Evolutionary conservation across 2,113 vertebrate genomes (phyloP).

Genomic region (Amblyopsis rosae): DNA sequence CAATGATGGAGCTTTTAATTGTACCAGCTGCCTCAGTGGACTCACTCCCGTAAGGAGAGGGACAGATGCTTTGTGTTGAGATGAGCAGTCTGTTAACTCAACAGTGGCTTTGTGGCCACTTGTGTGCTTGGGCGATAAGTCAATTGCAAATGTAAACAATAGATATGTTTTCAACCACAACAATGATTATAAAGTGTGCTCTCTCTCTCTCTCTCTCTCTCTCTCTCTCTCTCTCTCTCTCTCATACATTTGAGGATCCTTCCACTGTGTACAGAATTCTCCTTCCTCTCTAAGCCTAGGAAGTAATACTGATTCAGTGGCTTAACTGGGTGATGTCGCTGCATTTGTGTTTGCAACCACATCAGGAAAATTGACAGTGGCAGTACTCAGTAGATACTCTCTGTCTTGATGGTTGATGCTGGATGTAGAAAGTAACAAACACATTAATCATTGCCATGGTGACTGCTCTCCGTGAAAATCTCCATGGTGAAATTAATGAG

Average conservation of each 20-base stretch:
- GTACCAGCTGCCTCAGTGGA: too few species aligned
- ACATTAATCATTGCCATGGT: constrained; percentile 13
- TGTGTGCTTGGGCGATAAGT: too few species aligned
- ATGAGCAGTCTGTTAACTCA: too few species aligned
- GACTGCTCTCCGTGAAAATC: constrained; percentile 9
- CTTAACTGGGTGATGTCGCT: constrained; percentile 23
- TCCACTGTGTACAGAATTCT: constrained; percentile 3
- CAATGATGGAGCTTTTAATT: neutral
- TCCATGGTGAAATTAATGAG: constrained; percentile 10
- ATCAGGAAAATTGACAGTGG: constrained; percentile 7
- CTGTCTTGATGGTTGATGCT: too few species aligned
- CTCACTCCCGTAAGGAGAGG: neutral
- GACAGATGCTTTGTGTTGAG: neutral
- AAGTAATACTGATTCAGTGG: constrained; percentile 28
- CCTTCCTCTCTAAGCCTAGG: constrained; percentile 16
- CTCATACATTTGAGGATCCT: constrained; percentile 10
- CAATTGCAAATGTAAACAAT: too few species aligned
- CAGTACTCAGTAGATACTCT: constrained; percentile 4
- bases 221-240: neutral
- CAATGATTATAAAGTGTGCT: too few species aligned
- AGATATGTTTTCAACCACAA: too few species aligned
- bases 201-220: neutral
- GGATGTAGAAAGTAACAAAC: neutral
- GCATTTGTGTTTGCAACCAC: constrained; percentile 29
- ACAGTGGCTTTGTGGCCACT: too few species aligned